These are phyloP conservation scores for Prietella phreatophila DNA, from an alignment of 2,113 vertebrate species.

Conservation along the genomic window DNA sequence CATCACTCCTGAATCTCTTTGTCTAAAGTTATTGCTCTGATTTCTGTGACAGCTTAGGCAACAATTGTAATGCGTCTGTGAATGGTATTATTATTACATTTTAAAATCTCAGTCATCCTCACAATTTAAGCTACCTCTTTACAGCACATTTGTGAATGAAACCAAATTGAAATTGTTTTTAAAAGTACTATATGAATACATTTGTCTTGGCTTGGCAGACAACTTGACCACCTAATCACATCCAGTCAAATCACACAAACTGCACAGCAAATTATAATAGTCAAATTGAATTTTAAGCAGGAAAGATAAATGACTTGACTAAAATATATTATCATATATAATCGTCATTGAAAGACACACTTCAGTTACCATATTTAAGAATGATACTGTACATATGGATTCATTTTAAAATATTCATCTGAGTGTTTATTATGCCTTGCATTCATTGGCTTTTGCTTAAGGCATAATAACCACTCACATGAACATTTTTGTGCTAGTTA, in stretches of 20 bases:
- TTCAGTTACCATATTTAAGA: background rate
- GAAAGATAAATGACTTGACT: background rate
- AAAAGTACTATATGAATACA: no score
- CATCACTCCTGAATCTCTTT: no score
- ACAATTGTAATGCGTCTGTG: no score
- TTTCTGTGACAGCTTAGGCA: no score
- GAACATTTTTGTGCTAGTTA: slow-evolving; percentile 52
- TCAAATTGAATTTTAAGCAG: background rate
- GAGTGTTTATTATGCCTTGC: background rate
- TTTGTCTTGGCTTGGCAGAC: no score
- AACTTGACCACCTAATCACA: no score
- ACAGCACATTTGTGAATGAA: background rate
- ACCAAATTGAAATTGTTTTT: background rate
- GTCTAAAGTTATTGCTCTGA: no score
- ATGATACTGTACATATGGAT: background rate
- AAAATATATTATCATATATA: background rate
- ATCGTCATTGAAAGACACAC: background rate
- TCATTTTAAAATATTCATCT: background rate
- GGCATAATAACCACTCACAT: background rate
- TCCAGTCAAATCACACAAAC: background rate
- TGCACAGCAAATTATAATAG: background rate
- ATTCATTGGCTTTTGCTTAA: background rate
- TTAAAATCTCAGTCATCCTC: no score
- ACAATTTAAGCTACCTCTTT: no score
- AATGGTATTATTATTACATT: no score